A percentile compares a stretch with the other conserved stretches of the same genome.
Evolutionary conservation across 2,888 invertebrate genomes (phyloP).

Genomic region (Oasisia sp.): DNA sequence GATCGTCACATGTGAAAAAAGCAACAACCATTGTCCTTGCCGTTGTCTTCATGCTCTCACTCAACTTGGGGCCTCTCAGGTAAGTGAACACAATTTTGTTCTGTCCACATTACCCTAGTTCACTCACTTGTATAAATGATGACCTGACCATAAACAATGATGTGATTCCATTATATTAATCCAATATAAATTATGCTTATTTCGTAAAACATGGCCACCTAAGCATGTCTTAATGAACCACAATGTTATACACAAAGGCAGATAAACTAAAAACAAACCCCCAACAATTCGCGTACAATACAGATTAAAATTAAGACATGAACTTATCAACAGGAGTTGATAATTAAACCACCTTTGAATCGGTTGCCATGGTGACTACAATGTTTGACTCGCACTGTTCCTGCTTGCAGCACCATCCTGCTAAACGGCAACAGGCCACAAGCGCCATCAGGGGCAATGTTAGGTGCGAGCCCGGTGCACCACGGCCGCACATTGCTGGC

Average conservation of each 20-base stretch:
- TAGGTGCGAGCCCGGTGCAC: conserved; percentile 22
- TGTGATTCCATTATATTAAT: too few species aligned
- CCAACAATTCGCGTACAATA: too few species aligned
- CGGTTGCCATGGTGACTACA: not conserved
- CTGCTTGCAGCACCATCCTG: not conserved
- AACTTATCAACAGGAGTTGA: too few species aligned
- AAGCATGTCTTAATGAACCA: too few species aligned
- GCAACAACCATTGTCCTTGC: conserved; percentile 31
- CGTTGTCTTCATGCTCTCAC: conserved; percentile 34
- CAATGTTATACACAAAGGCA: too few species aligned
- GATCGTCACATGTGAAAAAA: conserved; percentile 27
- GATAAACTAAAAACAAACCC: too few species aligned
- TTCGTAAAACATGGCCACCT: too few species aligned
- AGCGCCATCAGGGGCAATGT: not conserved
- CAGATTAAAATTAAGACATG: too few species aligned
- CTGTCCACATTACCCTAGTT: too few species aligned
- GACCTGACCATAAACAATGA: too few species aligned
- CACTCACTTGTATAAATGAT: too few species aligned
- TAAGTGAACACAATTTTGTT: conserved; percentile 23
- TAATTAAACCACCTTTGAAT: not conserved
- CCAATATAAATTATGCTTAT: too few species aligned
- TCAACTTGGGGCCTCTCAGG: conserved; percentile 39
- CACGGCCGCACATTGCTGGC: conserved; percentile 38
- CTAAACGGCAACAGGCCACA: not conserved
- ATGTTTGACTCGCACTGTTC: not conserved